Conservation (phyloP, 2,888 invertebrate genomes). For the Calephelis perditalis region DNA sequence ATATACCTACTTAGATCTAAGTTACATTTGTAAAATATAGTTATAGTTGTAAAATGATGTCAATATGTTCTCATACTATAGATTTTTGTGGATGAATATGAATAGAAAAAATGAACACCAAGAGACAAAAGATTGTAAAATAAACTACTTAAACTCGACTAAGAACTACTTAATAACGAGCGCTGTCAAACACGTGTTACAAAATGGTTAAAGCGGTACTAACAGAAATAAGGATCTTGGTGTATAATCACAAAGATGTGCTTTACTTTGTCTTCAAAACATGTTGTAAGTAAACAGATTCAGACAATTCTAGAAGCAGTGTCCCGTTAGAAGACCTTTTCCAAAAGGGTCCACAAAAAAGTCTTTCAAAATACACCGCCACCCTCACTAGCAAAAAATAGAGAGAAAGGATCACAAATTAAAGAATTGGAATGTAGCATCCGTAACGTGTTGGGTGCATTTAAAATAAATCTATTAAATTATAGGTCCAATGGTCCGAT, state of each 20-base stretch:
- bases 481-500: conserved; percentile 6
- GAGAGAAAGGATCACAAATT: conserved; percentile 72
- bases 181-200: background rate
- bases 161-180: background rate
- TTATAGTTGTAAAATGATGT: no score
- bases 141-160: no score
- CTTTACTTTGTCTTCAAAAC: background rate
- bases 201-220: background rate
- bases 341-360: conserved; percentile 57
- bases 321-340: conserved; percentile 71
- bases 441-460: conserved; percentile 47
- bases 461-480: conserved; percentile 22
- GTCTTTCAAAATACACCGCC: conserved; percentile 54
- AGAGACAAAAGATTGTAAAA: background rate
- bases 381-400: conserved; percentile 62
- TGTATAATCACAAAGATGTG: background rate
- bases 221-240: background rate
- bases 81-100: no score
- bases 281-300: conserved; percentile 4
- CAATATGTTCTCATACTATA: no score
- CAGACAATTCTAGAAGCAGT: conserved; percentile 15
- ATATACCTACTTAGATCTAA: no score
- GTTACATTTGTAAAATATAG: no score
- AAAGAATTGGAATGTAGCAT: conserved; percentile 71
- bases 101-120: background rate